Evolutionary conservation across 2,797 vertebrate genomes (phyloP), one percentile per base, ranked within the genome.

Genomic region (Limnodromus scolopaceus): DNA sequence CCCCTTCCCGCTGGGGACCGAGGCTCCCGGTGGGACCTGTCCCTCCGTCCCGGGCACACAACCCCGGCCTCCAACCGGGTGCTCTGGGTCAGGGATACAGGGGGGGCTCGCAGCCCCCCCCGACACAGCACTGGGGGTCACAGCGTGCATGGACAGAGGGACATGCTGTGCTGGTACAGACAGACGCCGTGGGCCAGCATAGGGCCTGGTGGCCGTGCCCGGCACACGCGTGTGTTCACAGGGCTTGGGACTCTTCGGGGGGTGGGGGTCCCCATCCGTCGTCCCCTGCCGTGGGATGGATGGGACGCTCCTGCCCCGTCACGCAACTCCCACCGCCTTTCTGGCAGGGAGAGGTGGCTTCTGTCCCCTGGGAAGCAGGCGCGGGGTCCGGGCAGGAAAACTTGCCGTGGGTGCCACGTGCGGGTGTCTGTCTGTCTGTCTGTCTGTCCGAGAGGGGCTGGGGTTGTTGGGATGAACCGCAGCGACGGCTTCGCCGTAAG

Each of bases 61-160:
- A 32, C 34, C 17, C 66, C 7, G 16, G 34, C 9, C 68, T 58
- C 32, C 19, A 0, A 0, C 30, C 2, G 61, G 7, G 2, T 2
- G 58, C 11, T n/a, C 12, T 25, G 74, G 38, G 30, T 6, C 5
- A 1, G 63, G 60, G 60, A 2, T 18, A 5, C 9, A 3, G 19
- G 16, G 48, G 63, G 22, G 45, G 45, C 49, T 45, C 9, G 5
- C 19, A 45, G 18, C 53, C 13, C 34, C 46, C 18, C 19, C 46
- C 18, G 19, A 2, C 16, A 3, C 1, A 8, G 6, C 11, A 2
- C 2, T 2, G 41, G 57, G 46, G 53, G 14, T 84, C 81, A 17
- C 75, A 25, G 48, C 38, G 34, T 1, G 64, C 41, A 1, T 1
- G 36, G 89, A 70, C 88, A 70, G 69, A 48, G 25, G 14, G 84